Base-by-base conservation (phyloP, 2,113 vertebrate genomes). In the Archilochus colubris region DNA sequence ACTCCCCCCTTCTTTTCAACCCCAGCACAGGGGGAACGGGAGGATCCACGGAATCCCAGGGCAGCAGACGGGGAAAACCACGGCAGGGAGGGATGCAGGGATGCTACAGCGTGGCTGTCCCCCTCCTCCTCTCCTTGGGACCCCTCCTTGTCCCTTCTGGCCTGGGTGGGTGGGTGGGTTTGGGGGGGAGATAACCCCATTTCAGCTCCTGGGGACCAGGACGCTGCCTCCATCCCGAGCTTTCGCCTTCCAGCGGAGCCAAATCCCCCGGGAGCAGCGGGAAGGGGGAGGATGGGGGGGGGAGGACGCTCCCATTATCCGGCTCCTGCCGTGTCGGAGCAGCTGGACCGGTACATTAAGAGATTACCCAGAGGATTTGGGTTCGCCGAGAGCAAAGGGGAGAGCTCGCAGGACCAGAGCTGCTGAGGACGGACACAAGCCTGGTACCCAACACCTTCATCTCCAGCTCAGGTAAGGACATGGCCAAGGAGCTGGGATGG, bases 291-390 rank as follows among this genome's bases (percentile, higher is more conserved):
- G 40, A 33, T 40, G 40, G 10, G 40, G 40, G 78, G 76, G 84
- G 86, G 88, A 74, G 95, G 92, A 48, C 24, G 76, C 28, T 62
- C 57, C 91, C 94, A 17, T 61, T 46, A 85, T 93, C 95, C 77
- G 28, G 77, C 87, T 82, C 57, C 82, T 25, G 69, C 88, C 46
- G 84, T 59, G 90, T 22, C 8, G 62, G 92, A 82, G 93, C 95
- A 97, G 94, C 95, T 94, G 97, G 95, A 33, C 86, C 66, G 23
- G 83, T 15, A 84, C 94, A 93, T 96, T 95, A 93, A 94, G 54
- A 97, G 97, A 97, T 97, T 94, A 95, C 95, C 79, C 90, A 28
- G 86, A 88, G 96, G 95, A 24, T 92, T 94, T 63, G 91, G 72
- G 62, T 75, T 63, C 43, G 62, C 77, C 61, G 12, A 4, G 55